Percentiles rank a stretch among this genome's conserved stretches.
Evolutionary conservation across 2,113 vertebrate genomes (phyloP).

Genomic region (Oenanthe melanoleuca): DNA sequence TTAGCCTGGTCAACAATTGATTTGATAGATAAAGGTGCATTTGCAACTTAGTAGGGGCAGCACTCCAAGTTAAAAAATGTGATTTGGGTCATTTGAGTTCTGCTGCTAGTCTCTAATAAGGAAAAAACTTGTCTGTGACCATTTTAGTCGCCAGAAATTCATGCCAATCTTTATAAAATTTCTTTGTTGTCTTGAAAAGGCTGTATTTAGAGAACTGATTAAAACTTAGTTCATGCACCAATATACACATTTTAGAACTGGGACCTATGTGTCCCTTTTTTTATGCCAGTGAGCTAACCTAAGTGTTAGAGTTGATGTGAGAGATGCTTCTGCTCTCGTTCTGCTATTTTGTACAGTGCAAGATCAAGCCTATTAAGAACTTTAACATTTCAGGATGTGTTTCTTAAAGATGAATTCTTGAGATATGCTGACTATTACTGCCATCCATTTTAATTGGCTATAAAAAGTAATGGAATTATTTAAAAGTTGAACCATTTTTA

Average conservation of each 20-base stretch:
- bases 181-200: background rate
- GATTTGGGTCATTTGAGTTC: background rate
- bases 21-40: background rate
- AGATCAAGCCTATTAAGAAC: background rate
- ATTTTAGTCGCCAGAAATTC: background rate
- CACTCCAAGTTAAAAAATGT: background rate
- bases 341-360: background rate
- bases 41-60: background rate
- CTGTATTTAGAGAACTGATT: background rate
- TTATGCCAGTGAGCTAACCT: background rate
- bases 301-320: background rate
- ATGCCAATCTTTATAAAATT: background rate
- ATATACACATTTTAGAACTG: background rate
- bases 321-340: background rate
- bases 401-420: background rate
- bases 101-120: background rate
- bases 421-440: background rate
- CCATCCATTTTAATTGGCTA: background rate
- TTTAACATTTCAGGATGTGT: background rate
- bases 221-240: background rate
- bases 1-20: background rate
- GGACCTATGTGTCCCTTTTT: background rate
- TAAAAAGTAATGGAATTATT: conserved; percentile 16
- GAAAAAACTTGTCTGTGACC: background rate
- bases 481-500: background rate